Conservation (phyloP, 2,113 vertebrate species). For the Gopherus flavomarginatus region DNA sequence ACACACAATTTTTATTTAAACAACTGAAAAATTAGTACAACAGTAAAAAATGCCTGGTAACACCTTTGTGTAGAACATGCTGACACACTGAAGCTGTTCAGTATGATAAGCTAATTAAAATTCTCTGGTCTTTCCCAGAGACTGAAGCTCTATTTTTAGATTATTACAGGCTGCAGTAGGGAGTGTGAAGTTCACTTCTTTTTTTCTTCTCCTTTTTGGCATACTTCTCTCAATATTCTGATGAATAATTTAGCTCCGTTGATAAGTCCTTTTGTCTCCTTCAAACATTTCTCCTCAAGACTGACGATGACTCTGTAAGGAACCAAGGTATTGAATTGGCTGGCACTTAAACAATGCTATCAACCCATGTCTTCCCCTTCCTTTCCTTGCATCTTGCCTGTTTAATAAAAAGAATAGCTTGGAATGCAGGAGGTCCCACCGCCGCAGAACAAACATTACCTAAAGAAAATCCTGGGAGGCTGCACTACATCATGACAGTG, state of each 20-base stretch:
- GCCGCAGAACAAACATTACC: background rate
- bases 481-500: background rate
- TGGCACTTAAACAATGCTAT: background rate
- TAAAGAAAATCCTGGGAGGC: background rate
- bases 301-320: background rate
- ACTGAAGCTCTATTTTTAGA: conserved; percentile 53
- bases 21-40: background rate
- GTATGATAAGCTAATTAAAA: conserved; percentile 45
- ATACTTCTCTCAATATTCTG: conserved; percentile 26
- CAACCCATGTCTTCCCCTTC: background rate
- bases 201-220: background rate
- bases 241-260: conserved; percentile 69
- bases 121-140: conserved; percentile 52
- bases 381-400: background rate
- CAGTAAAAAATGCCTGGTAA: background rate
- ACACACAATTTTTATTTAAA: conserved; percentile 43
- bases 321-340: background rate
- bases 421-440: background rate
- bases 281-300: conserved; percentile 46
- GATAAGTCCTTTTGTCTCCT: conserved; percentile 30
- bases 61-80: background rate
- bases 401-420: background rate
- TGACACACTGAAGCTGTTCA: background rate
- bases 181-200: conserved; percentile 7
- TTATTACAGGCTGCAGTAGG: conserved; percentile 10